Base-by-base conservation (phyloP, 1,140 invertebrate genomes). In the Bombus sylvicola region DNA sequence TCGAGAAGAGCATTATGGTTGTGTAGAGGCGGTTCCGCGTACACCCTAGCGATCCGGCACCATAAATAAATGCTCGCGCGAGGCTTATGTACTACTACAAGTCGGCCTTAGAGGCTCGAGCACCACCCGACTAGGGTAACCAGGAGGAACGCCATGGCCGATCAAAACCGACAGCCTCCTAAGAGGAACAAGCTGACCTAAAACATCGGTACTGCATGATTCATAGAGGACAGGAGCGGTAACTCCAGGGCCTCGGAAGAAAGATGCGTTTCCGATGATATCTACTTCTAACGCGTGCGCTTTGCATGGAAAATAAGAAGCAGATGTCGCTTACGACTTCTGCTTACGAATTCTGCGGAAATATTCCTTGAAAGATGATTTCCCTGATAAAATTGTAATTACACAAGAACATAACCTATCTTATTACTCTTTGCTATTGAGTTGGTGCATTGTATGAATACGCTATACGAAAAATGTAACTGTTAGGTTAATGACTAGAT, bases 51-150 rank as follows among this genome's bases (percentile, higher is more conserved):
- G 92, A 94, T 93, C 93, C 93, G 90, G 88, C 90, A 92, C 94
- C 93, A 94, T 94, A 94, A 94, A 94, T 94, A 94, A 94, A 94
- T 93, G 92, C 93, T 93, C 88, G 92, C 83, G 81, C 89, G 91
- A 93, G 92, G 91, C 93, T 94, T 94, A 93, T 76, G 91, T 94
- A 85, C 71, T 68, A 83, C 81, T 82, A 53, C 80, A 85, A 89
- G 87, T 85, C 88, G 91, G 88, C 91, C 90, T 90, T 79, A 83
- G 87, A 88, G 91, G 72, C 90, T 90, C 80, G 87, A 87, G 86
- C 89, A 87, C 84, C 88, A 87, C 85, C 86, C 85, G 91, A 90
- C 82, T 72, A 84, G 89, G 86, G 91, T 93, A 94, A 94, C 93
- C 90, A 94, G 93, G 92, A 94, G 92, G 92, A 94, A 94, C 93